phyloP scores from a whole-genome alignment of 2,888 invertebrate species.

The Diadegma fenestrale region DNA sequence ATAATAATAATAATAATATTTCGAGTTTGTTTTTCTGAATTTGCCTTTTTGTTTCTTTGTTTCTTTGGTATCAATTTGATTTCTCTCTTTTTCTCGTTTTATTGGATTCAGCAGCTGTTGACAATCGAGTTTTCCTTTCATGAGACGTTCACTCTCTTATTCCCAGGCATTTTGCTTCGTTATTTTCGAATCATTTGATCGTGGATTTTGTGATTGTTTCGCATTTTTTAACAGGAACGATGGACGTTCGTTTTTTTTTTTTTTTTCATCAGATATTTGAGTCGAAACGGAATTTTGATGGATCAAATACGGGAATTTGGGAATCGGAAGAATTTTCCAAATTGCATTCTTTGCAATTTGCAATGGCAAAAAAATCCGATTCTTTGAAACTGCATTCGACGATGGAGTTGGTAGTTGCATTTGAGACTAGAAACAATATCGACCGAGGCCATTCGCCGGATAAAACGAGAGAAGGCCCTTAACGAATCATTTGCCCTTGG shows the following conservation, averaged over 20 bases:
- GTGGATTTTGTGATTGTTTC: background rate
- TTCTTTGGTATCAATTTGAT: constrained; percentile 48
- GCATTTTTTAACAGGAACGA: background rate
- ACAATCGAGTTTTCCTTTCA: constrained; percentile 8
- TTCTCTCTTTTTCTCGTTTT: background rate
- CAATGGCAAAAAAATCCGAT: no score
- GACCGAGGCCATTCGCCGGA: background rate
- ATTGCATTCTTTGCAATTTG: no score
- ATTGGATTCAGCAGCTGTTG: background rate
- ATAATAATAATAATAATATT: constrained; percentile 46
- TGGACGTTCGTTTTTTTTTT: constrained; percentile 37
- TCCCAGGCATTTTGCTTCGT: background rate
- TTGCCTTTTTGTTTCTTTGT: constrained; percentile 61
- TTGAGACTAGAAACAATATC: background rate
- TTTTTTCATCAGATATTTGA: background rate
- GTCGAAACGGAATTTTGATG: background rate
- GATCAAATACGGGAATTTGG: background rate
- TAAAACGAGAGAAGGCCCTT: background rate
- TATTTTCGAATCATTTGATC: constrained; percentile 7
- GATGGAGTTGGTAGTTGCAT: no score
- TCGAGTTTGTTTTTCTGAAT: constrained; percentile 55
- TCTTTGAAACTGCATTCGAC: no score
- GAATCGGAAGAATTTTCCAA: background rate
- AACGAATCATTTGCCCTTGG: background rate
- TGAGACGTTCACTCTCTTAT: background rate